Evolutionary conservation across 1,140 invertebrate species (phyloP).

Genomic region (Chironomus tepperi): DNA sequence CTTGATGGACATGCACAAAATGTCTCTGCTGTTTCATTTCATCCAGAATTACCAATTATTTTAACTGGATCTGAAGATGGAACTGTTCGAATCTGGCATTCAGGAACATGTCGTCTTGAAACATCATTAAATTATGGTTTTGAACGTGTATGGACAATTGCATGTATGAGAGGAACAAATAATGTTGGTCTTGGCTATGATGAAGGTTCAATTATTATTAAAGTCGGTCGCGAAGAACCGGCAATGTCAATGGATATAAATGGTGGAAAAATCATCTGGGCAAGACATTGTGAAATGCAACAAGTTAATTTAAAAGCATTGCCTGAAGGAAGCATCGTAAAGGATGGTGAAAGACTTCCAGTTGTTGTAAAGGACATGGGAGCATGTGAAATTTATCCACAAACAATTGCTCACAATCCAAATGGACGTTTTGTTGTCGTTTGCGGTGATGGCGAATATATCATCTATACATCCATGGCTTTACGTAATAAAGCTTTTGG

Average conservation of each 20-base stretch:
- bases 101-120: slow-evolving; percentile 93
- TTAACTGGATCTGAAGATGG: slow-evolving; percentile 97
- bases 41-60: slow-evolving; percentile 95
- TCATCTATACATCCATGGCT: slow-evolving; percentile 99
- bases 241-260: slow-evolving; percentile 98
- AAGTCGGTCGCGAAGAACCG: slow-evolving; percentile 95
- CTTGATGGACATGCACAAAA: slow-evolving; percentile 95
- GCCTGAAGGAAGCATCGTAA: slow-evolving; percentile 52
- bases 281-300: slow-evolving; percentile 95
- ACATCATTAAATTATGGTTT: slow-evolving; percentile 97
- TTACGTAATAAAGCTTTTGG: slow-evolving; percentile 98
- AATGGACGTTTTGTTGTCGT: slow-evolving; percentile 98
- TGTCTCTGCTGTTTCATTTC: slow-evolving; percentile 86
- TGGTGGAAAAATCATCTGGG: slow-evolving; percentile 98
- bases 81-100: slow-evolving; percentile 94
- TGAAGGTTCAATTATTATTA: slow-evolving; percentile 96
- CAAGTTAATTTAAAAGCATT: slow-evolving; percentile 91
- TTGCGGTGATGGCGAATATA: slow-evolving; percentile 99
- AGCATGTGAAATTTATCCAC: slow-evolving; percentile 98
- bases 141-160: slow-evolving; percentile 96
- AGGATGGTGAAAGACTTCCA: slow-evolving; percentile 88
- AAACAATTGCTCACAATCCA: slow-evolving; percentile 96
- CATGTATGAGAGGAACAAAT: slow-evolving; percentile 91
- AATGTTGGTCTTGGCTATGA: slow-evolving; percentile 97
- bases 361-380: slow-evolving; percentile 98